Percentiles rank a stretch among this genome's conserved stretches.
These are phyloP conservation scores for Phylloscopus whistleri DNA, from an alignment of 2,113 vertebrate genomes.

Conservation along the genomic window DNA sequence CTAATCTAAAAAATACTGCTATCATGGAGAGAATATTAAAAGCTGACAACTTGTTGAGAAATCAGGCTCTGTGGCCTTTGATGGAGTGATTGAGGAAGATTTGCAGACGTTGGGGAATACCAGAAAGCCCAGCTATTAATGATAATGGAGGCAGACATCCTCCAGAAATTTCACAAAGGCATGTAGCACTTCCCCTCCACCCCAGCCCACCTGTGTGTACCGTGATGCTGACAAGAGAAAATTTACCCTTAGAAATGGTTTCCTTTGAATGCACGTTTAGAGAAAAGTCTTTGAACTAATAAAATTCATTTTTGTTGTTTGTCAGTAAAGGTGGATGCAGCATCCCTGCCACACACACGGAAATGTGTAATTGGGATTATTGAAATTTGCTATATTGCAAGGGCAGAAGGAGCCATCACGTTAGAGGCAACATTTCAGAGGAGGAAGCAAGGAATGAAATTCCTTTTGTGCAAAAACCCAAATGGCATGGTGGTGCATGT, in stretches of 20 bases:
- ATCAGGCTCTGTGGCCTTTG: not conserved
- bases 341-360: fast-evolving
- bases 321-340: not conserved
- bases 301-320: not conserved
- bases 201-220: not conserved
- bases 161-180: not conserved
- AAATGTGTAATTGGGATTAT: not conserved
- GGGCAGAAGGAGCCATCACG: not conserved
- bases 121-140: not conserved
- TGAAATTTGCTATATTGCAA: not conserved
- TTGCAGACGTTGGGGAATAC: not conserved
- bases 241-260: not conserved
- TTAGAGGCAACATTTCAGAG: not conserved
- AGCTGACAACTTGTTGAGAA: not conserved
- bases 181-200: not conserved
- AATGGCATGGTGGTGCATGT: not conserved
- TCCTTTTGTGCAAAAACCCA: not conserved
- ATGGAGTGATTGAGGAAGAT: not conserved
- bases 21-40: not conserved
- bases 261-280: not conserved
- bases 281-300: not conserved
- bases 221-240: not conserved
- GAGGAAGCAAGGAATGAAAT: not conserved
- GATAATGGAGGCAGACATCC: not conserved
- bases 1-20: not conserved